Evolutionary conservation across 2,888 invertebrate genomes (phyloP), one percentile per base, ranked within the genome.

Genomic region (Ptychoptera contaminata): DNA sequence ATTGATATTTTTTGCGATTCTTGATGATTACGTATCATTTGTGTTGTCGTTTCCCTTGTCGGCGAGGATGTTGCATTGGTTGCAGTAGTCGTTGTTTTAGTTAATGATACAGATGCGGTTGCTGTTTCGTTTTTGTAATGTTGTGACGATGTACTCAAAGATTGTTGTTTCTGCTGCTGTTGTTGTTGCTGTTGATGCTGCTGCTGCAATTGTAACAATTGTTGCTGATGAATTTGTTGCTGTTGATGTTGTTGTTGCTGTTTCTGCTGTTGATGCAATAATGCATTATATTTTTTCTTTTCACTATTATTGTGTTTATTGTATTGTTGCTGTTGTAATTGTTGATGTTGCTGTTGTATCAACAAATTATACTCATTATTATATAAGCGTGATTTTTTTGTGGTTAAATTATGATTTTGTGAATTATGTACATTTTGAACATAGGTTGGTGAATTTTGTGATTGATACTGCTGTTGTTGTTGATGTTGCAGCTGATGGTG

Each of bases 371-470:
- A 23, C 7, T 23, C 23, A 23, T 23, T 23, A 23, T 23, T 23
- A 23, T 23, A 23, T 23, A 23, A 23, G 3, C 23, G 23, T 23
- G 23, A 3, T 23, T 23, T 23, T 23, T 23, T 23, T 7, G 36
- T 29, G 2, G 37, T 36, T 9, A 43, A 40, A 37, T 49, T 52
- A 37, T 52, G 52, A 40, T 50, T 51, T 38, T 50, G 52, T 10
- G 50, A 49, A 42, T 52, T 52, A 16, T 52, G 50, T 9, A 51
- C 48, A 40, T 43, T 48, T 43, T 51, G 51, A 1, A 48, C 48
- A 38, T 49, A 48, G 2, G 50, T 49, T 31, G 44, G 43, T 6
- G 42, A 42, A 11, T 42, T 39, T 29, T 46, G 46, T 38, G 50
- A 50, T 45, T 32, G 9, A 41, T 12, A 15, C 10, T n/a, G 42